These are phyloP conservation scores for Choreutis nemorana DNA, from an alignment of 2,888 invertebrate genomes.

Conservation along the genomic window DNA sequence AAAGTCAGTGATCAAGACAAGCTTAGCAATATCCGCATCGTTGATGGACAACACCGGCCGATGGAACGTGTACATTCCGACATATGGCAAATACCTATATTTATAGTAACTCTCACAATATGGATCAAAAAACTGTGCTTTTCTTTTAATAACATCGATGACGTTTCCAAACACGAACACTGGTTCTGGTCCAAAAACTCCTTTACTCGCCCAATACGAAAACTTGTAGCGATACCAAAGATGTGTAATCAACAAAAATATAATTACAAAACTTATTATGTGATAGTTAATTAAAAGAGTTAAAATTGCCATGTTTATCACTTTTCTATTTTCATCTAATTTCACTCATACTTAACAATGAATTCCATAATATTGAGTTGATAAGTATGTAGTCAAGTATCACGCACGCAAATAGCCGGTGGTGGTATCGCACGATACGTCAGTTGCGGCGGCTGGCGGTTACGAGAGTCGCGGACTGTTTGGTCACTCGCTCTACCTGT, in stretches of 20 bases:
- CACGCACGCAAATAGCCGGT: too few species aligned
- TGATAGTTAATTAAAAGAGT: too few species aligned
- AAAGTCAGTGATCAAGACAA: constrained; percentile 69
- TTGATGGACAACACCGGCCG: constrained; percentile 69
- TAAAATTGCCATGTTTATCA: constrained; percentile 5
- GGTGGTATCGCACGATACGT: too few species aligned
- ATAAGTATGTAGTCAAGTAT: too few species aligned
- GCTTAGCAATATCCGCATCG: constrained; percentile 68
- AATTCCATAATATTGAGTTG: too few species aligned
- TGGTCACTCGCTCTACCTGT: too few species aligned
- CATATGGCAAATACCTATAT: constrained; percentile 50
- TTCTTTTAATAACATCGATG: constrained; percentile 55
- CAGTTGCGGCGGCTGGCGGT: too few species aligned
- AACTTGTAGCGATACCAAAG: constrained; percentile 51
- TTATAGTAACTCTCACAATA: constrained; percentile 66
- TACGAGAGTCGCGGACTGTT: too few species aligned
- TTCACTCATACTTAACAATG: too few species aligned
- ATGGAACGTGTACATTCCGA: constrained; percentile 71
- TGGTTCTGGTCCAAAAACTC: constrained; percentile 63
- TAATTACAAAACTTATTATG: too few species aligned
- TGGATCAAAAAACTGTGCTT: constrained; percentile 68
- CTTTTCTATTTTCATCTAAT: constrained; percentile 7
- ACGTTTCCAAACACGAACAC: constrained; percentile 72
- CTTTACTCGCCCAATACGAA: constrained; percentile 67
- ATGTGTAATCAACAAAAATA: constrained; percentile 13